Evolutionary conservation across 1,140 invertebrate species (phyloP).

Genomic region (Ptiloglossa arizonensis): DNA sequence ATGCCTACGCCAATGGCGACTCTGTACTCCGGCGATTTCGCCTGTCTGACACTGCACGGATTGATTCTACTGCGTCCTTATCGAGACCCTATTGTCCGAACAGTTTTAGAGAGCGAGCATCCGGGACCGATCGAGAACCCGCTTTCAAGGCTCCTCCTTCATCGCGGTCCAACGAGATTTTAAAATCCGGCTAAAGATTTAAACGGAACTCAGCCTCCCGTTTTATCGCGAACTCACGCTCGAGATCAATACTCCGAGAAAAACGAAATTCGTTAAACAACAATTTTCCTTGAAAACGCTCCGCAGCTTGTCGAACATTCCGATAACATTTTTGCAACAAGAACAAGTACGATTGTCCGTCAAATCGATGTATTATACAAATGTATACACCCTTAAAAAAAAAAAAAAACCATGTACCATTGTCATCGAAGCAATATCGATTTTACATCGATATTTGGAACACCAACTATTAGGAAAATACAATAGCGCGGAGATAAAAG

Average conservation of each 20-base stretch:
- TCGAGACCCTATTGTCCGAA: conserved; percentile 9
- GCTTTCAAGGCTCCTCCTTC: neutral
- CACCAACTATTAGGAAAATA: too few species aligned
- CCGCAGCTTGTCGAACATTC: neutral
- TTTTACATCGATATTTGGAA: too few species aligned
- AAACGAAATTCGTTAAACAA: neutral
- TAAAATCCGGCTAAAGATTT: neutral
- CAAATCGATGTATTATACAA: too few species aligned
- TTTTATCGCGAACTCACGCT: neutral
- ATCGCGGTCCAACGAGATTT: neutral
- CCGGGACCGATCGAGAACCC: conserved; percentile 1
- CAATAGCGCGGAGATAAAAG: too few species aligned
- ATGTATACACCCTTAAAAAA: too few species aligned
- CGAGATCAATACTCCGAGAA: conserved; percentile 13
- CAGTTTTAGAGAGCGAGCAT: conserved; percentile 5
- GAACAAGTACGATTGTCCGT: too few species aligned
- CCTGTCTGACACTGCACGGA: neutral
- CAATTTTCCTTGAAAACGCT: neutral
- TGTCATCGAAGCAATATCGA: too few species aligned
- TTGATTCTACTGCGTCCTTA: conserved; percentile 18
- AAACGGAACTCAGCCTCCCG: neutral
- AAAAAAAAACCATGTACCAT: too few species aligned
- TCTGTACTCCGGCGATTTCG: neutral
- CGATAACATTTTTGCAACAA: neutral
- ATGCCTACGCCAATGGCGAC: neutral